phyloP scores from a whole-genome alignment of 2,113 vertebrate species.

The Bubo bubo region DNA sequence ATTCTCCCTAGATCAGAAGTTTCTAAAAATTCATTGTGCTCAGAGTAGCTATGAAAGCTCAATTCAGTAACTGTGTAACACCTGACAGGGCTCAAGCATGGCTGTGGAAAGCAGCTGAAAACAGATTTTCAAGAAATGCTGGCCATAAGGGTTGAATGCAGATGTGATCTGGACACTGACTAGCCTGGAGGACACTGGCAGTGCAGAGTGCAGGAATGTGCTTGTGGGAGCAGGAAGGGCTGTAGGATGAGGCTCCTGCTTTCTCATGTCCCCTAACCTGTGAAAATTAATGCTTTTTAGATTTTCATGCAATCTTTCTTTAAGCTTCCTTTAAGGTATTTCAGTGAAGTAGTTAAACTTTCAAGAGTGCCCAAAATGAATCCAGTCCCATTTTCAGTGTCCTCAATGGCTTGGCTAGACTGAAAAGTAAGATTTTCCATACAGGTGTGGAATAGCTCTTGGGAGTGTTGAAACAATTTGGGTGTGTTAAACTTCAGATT shows the following conservation, averaged over 20 bases:
- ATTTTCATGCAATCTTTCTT: neutral
- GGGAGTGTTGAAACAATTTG: neutral
- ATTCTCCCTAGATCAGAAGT: neutral
- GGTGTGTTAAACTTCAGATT: neutral
- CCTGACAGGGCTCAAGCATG: neutral
- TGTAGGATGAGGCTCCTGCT: neutral
- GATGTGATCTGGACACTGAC: neutral
- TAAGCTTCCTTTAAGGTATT: neutral
- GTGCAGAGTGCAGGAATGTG: neutral
- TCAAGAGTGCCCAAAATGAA: neutral
- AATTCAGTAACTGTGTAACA: neutral
- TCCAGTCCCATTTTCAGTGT: neutral
- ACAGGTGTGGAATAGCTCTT: neutral
- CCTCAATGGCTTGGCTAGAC: accelerated
- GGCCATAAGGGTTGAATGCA: neutral
- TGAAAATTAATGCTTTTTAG: neutral
- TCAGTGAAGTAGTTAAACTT: neutral
- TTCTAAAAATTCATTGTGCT: neutral
- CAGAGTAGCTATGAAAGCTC: neutral
- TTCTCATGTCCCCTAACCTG: neutral
- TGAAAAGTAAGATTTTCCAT: neutral
- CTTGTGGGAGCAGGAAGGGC: neutral
- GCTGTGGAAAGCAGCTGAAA: neutral
- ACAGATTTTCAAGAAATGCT: neutral
- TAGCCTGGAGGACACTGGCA: neutral